Evolutionary conservation across 2,113 vertebrate genomes (phyloP).

Genomic region (Epinephelus moara): DNA sequence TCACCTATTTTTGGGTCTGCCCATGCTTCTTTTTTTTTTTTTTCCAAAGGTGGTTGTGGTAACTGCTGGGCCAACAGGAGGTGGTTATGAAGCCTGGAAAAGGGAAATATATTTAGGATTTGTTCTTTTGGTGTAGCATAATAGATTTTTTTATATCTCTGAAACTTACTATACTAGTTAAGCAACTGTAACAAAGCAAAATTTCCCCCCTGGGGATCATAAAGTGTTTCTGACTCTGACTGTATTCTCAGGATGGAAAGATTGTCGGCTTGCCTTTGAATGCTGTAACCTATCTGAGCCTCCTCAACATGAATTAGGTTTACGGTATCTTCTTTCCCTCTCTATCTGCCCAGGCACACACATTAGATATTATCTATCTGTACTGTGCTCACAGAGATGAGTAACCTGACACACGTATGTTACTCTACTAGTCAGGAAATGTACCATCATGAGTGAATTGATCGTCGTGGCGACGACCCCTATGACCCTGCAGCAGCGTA

Average conservation of each 20-base stretch:
- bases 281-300: background rate
- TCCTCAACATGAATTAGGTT: slow-evolving; percentile 16
- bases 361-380: slow-evolving; percentile 32
- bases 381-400: slow-evolving; percentile 4
- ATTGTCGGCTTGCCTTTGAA: background rate
- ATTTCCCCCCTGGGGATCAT: too few relatives aligned
- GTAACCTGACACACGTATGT: slow-evolving; percentile 39
- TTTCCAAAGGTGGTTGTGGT: slow-evolving; percentile 26
- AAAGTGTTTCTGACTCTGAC: too few relatives aligned
- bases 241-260: background rate
- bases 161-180: too few relatives aligned
- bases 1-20: slow-evolving; percentile 18
- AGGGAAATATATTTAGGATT: background rate
- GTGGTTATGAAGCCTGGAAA: background rate
- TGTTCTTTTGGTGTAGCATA: too few relatives aligned
- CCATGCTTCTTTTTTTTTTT: background rate
- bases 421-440: slow-evolving; percentile 45
- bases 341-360: background rate
- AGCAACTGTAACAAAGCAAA: too few relatives aligned
- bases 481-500: slow-evolving; percentile 51
- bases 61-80: slow-evolving; percentile 9
- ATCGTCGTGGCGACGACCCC: slow-evolving; percentile 54
- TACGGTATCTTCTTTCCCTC: slow-evolving; percentile 5
- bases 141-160: background rate
- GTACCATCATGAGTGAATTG: slow-evolving; percentile 29